These are phyloP conservation scores for Parascotia fuliginaria DNA, from an alignment of 2,888 invertebrate species.

Conservation along the genomic window DNA sequence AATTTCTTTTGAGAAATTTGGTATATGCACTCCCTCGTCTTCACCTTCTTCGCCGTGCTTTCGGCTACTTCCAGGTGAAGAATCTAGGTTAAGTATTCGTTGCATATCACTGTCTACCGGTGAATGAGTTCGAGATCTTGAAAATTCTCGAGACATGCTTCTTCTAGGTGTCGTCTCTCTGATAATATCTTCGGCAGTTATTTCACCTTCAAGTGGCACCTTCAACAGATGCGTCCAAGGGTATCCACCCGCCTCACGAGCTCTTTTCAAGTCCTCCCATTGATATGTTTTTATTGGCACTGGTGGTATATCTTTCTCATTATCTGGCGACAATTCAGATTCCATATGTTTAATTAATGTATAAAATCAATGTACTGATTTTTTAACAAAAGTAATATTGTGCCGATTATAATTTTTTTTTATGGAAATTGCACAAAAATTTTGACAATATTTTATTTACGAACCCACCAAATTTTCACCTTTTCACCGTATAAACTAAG, in stretches of 20 bases:
- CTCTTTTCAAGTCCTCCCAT: conserved; percentile 92
- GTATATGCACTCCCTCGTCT: conserved; percentile 78
- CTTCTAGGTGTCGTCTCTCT: conserved; percentile 76
- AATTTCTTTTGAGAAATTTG: conserved; percentile 81
- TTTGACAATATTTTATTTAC: conserved; percentile 50
- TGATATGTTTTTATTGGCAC: conserved; percentile 91
- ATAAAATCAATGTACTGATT: conserved; percentile 37
- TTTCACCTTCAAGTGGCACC: conserved; percentile 83
- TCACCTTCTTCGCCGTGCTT: conserved; percentile 78
- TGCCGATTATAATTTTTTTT: conserved; percentile 43
- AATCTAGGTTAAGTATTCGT: conserved; percentile 77
- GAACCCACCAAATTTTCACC: conserved; percentile 70
- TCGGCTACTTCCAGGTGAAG: conserved; percentile 82
- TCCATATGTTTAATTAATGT: conserved; percentile 79
- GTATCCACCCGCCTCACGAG: conserved; percentile 90
- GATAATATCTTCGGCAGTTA: conserved; percentile 81
- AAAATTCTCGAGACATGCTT: conserved; percentile 80
- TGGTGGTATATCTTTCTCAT: conserved; percentile 84
- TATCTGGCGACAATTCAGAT: conserved; percentile 85
- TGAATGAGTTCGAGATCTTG: conserved; percentile 77
- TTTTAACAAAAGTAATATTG: conserved; percentile 37
- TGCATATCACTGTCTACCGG: conserved; percentile 69
- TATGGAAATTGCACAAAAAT: conserved; percentile 25
- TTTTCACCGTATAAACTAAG: conserved; percentile 76
- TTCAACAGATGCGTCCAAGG: conserved; percentile 93